Conservation (phyloP, 2,888 invertebrate genomes). For the Maniola hyperantus region DNA sequence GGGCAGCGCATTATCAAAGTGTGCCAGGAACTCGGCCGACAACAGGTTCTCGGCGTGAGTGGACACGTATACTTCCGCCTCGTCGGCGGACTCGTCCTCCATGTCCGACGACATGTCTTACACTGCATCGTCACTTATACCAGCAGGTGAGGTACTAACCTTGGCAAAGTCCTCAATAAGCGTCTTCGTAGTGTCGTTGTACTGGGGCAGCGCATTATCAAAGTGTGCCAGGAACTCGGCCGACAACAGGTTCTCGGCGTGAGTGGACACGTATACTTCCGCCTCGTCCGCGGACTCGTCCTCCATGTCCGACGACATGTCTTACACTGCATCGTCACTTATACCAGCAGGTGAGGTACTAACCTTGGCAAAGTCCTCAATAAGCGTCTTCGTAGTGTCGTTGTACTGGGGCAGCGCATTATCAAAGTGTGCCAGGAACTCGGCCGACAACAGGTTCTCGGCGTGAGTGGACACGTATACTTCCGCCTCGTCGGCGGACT, state of each 20-base stretch:
- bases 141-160: constrained; percentile 50
- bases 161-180: constrained; percentile 85
- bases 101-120: constrained; percentile 66
- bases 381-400: constrained; percentile 80
- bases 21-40: constrained; percentile 58
- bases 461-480: constrained; percentile 72
- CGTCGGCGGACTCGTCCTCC: constrained; percentile 61
- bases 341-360: no score
- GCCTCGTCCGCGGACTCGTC: constrained; percentile 59
- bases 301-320: constrained; percentile 65
- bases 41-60: constrained; percentile 69
- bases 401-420: constrained; percentile 66
- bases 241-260: constrained; percentile 64
- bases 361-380: constrained; percentile 83
- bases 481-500: constrained; percentile 58
- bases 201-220: constrained; percentile 54
- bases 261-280: constrained; percentile 69
- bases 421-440: constrained; percentile 65
- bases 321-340: no score
- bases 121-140: no score
- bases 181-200: constrained; percentile 79
- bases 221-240: constrained; percentile 64
- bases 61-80: constrained; percentile 65
- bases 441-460: constrained; percentile 57
- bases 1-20: constrained; percentile 60